A percentile compares a stretch with the other conserved stretches of the same genome.
Evolutionary conservation across 2,113 vertebrate species (phyloP).

Genomic region (Procapra przewalskii): DNA sequence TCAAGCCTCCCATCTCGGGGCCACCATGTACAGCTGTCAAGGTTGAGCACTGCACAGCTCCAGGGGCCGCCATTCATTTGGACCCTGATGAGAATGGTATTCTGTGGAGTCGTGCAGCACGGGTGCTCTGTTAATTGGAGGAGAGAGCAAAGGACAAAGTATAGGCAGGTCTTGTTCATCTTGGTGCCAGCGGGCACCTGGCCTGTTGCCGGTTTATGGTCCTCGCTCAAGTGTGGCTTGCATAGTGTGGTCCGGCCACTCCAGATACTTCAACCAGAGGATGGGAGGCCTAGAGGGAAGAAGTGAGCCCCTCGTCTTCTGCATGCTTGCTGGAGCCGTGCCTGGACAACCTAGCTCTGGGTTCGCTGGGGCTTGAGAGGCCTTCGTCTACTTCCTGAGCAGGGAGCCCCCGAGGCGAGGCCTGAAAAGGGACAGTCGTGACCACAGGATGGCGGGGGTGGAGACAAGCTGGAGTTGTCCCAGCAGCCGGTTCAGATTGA

Average conservation of each 20-base stretch:
- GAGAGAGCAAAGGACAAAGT: not conserved
- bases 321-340: not conserved
- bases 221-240: not conserved
- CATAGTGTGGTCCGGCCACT: not conserved
- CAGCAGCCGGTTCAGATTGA: not conserved
- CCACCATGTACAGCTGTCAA: not conserved
- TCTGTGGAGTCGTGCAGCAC: not conserved
- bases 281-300: not conserved
- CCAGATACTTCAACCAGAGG: not conserved
- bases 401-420: not conserved
- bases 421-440: not conserved
- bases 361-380: not conserved
- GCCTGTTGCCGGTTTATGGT: not conserved
- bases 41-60: not conserved
- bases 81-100: not conserved
- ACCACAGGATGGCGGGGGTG: not conserved
- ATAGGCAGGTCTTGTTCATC: not conserved
- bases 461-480: constrained; percentile 33
- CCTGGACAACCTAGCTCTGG: not conserved
- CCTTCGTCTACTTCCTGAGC: not conserved
- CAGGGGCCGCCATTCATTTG: not conserved
- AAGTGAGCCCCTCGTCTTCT: not conserved
- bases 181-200: not conserved
- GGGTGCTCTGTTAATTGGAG: not conserved
- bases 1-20: not conserved